These are phyloP conservation scores for Myoxocephalus aenaeus DNA, from an alignment of 2,797 vertebrate genomes.

Conservation along the genomic window DNA sequence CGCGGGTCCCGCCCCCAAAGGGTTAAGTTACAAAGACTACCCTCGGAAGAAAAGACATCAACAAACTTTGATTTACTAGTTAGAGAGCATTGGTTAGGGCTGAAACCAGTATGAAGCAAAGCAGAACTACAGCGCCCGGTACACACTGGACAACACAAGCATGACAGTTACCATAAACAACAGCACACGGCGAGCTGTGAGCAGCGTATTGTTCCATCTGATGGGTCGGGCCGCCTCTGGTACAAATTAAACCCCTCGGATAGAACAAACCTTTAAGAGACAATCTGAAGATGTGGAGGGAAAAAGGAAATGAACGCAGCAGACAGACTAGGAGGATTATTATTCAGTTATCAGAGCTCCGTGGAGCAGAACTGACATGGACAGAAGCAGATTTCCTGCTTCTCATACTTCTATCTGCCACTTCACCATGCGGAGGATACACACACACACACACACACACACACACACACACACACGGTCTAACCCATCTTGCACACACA, in stretches of 20 bases:
- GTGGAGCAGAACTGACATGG: slow-evolving; percentile 86
- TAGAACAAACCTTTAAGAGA: slow-evolving; percentile 59
- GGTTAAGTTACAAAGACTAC: no score
- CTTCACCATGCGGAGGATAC: slow-evolving; percentile 80
- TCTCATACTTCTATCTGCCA: slow-evolving; percentile 86
- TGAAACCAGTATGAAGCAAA: neutral
- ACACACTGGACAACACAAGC: slow-evolving; percentile 19
- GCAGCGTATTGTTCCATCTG: slow-evolving; percentile 36
- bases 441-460: slow-evolving; percentile 35
- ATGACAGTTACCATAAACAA: slow-evolving; percentile 33
- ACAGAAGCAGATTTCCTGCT: slow-evolving; percentile 87
- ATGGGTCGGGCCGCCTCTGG: slow-evolving; percentile 37
- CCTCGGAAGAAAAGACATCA: no score
- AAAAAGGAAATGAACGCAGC: slow-evolving; percentile 43
- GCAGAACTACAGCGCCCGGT: neutral
- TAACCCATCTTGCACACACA: slow-evolving; percentile 26
- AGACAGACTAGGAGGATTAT: slow-evolving; percentile 80
- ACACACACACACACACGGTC: slow-evolving; percentile 43
- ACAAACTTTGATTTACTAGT: neutral
- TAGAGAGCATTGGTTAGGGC: neutral
- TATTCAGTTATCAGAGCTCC: slow-evolving; percentile 87
- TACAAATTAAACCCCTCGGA: slow-evolving; percentile 57
- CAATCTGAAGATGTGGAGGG: slow-evolving; percentile 49
- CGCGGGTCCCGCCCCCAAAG: no score
- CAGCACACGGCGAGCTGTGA: neutral